Evolutionary conservation across 2,797 vertebrate species (phyloP), one percentile per base, ranked within the genome.

Genomic region (Neosilurus mollespiculum): DNA sequence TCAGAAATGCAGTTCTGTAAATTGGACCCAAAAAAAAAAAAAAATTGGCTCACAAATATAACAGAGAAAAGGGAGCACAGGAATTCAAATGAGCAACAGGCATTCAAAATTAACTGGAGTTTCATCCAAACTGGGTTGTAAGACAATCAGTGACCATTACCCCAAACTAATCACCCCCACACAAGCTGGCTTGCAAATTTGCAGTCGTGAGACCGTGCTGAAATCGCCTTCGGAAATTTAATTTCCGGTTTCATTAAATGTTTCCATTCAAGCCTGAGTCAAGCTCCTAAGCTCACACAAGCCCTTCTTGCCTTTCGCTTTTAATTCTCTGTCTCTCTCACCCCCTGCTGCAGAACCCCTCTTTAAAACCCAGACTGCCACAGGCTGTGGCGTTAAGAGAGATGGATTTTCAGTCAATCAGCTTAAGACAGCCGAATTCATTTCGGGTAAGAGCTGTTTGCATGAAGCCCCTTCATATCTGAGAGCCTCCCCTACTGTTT

Each of bases 341-440:
- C 88, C 89, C 84, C 82, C 86, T 71, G 9, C 89, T 89, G 88
- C 89, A 90, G 89, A 66, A 83, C 88, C 80, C 88, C 71, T 87
- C 88, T 90, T 88, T 81, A 85, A 88, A 82, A 83, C 86, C 91
- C 90, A 84, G 85, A 83, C 65, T 64, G 87, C 87, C 92, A 91
- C 91, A 84, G 81, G 84, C 85, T 90, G 88, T 91, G 91, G 92
- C 91, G 92, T 91, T 92, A 94, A 93, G 90, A 91, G 89, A 92
- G 92, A 93, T 93, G 91, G 92, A 93, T 94, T 93, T 93, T 92
- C 91, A 90, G 91, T 93, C 93, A 93, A 93, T 94, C 93, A 91
- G 93, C 93, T 94, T 94, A 95, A 94, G 92, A 94, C 93, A 94
- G 94, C 91, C 93, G 91, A 93, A 86, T 87, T 86, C 88, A 89